Percentiles rank a stretch among this genome's conserved stretches.
Conservation (phyloP, 2,888 invertebrate genomes). For the Volucella zonaria region DNA sequence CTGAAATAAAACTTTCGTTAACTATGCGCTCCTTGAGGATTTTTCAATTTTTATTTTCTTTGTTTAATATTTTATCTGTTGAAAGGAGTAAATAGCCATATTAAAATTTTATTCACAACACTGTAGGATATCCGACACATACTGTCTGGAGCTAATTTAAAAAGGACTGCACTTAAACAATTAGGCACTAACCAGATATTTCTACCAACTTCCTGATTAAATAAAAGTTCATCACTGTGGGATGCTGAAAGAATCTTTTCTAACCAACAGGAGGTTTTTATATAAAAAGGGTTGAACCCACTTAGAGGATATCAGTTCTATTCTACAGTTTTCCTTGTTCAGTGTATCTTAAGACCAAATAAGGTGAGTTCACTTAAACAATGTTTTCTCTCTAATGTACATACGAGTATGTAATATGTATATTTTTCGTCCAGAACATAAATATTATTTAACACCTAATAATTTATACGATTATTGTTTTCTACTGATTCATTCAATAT, state of each 20-base stretch:
- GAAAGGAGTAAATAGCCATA: slow-evolving; percentile 15
- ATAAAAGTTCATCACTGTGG: slow-evolving; percentile 33
- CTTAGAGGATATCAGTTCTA: slow-evolving; percentile 44
- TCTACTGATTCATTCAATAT: too few species aligned
- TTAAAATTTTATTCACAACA: slow-evolving; percentile 11
- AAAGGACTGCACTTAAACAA: slow-evolving; percentile 64
- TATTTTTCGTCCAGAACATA: too few species aligned
- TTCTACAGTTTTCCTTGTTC: slow-evolving; percentile 17
- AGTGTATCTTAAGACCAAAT: slow-evolving; percentile 16
- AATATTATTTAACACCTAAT: not conserved
- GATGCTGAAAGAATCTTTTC: not conserved
- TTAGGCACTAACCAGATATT: slow-evolving; percentile 46
- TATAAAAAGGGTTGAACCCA: slow-evolving; percentile 60
- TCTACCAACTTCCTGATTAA: slow-evolving; percentile 28
- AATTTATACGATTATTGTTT: too few species aligned
- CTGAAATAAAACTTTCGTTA: too few species aligned
- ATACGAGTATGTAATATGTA: too few species aligned
- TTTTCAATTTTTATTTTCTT: too few species aligned
- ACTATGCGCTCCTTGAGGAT: too few species aligned
- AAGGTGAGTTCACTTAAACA: not conserved
- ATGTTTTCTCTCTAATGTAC: not conserved
- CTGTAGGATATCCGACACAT: slow-evolving; percentile 10
- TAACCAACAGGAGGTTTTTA: slow-evolving; percentile 4
- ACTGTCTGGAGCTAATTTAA: not conserved
- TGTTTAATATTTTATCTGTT: too few species aligned